Conservation (phyloP, 2,888 invertebrate species). For the Patella ulyssiponensis region DNA sequence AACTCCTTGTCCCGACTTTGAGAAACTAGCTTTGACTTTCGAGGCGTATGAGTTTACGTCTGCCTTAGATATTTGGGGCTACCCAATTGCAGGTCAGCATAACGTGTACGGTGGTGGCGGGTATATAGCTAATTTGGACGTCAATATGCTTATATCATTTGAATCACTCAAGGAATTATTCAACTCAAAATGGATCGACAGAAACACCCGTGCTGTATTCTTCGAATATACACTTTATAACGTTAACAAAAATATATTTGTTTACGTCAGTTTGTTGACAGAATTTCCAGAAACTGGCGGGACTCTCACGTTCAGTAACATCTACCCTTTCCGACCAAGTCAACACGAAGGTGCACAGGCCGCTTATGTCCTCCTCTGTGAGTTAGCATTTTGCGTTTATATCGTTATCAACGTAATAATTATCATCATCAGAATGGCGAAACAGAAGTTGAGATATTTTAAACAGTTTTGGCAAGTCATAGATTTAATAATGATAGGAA, state of each 20-base stretch:
- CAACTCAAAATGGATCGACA: neutral
- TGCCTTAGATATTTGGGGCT: neutral
- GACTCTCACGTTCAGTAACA: neutral
- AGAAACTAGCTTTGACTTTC: neutral
- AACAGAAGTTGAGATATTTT: neutral
- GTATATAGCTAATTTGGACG: neutral
- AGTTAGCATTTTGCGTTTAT: neutral
- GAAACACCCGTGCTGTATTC: neutral
- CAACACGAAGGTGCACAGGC: neutral
- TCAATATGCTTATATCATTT: neutral
- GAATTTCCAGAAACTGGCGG: neutral
- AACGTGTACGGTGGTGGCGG: neutral
- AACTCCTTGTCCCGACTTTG: neutral
- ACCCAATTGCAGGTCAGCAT: neutral
- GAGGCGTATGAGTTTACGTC: neutral
- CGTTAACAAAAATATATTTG: neutral
- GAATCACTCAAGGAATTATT: conserved; percentile 1
- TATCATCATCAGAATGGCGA: neutral
- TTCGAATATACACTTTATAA: neutral
- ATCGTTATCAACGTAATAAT: neutral
- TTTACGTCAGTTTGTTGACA: neutral
- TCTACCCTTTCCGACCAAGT: neutral
- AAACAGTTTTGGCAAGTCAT: neutral
- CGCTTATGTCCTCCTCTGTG: neutral
- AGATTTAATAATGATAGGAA: neutral